Evolutionary conservation across 1,140 invertebrate species (phyloP).

Genomic region (Cyphomyrmex costatus): DNA sequence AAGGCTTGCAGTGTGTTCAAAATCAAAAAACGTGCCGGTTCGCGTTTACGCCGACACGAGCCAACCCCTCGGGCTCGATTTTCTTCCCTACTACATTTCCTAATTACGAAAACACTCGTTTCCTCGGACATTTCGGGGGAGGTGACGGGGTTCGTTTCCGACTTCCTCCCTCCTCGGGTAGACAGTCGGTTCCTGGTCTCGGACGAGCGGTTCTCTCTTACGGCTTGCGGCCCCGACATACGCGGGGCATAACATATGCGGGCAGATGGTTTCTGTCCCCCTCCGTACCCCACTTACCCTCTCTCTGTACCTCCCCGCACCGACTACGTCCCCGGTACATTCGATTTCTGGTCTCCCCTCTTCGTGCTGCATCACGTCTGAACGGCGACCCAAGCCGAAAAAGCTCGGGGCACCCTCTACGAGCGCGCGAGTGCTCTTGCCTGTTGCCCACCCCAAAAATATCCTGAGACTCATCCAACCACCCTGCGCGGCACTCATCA

Average conservation of each 20-base stretch:
- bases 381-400: conserved; percentile 75
- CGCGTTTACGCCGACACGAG: conserved; percentile 31
- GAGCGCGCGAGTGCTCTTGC: conserved; percentile 71
- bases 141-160: conserved; percentile 71
- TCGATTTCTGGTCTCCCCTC: conserved; percentile 57
- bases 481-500: conserved; percentile 71
- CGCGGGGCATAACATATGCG: conserved; percentile 81
- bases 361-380: conserved; percentile 67
- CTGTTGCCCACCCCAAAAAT: conserved; percentile 77
- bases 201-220: conserved; percentile 76
- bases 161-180: conserved; percentile 75
- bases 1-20: background rate
- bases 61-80: conserved; percentile 59
- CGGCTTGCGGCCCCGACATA: conserved; percentile 72
- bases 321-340: conserved; percentile 33
- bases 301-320: conserved; percentile 45
- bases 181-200: conserved; percentile 75
- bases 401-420: conserved; percentile 79
- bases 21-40: conserved; percentile 53
- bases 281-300: conserved; percentile 32
- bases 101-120: conserved; percentile 79
- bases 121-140: conserved; percentile 58
- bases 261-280: conserved; percentile 82
- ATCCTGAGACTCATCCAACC: conserved; percentile 76
- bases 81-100: conserved; percentile 61